Evolutionary conservation across 2,888 invertebrate genomes (phyloP).

Genomic region (Agrochola lota): DNA sequence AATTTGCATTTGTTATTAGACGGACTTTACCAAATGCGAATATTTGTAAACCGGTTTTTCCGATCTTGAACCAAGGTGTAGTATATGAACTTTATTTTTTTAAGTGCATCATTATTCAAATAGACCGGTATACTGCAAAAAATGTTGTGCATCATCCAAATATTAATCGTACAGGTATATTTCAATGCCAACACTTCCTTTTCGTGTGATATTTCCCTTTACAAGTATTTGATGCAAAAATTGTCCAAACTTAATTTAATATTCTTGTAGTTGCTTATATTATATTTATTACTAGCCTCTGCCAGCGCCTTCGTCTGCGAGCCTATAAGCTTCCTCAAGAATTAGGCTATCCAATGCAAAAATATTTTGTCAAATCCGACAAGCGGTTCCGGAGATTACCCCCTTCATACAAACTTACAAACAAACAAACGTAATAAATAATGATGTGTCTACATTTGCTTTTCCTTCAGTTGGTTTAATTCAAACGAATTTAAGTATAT

Average conservation of each 20-base stretch:
- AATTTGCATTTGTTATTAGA: conserved; percentile 15
- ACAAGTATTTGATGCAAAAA: not conserved
- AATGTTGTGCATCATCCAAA: too few species aligned
- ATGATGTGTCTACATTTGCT: too few species aligned
- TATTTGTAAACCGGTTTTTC: conserved; percentile 7
- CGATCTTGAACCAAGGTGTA: not conserved
- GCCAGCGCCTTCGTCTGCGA: too few species aligned
- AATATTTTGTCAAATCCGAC: too few species aligned
- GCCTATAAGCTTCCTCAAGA: too few species aligned
- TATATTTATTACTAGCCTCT: too few species aligned
- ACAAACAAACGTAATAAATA: too few species aligned
- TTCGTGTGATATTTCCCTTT: not conserved
- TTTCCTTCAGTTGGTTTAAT: too few species aligned
- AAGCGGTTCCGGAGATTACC: too few species aligned
- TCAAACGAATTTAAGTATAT: too few species aligned
- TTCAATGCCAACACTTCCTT: not conserved
- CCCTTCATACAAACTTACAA: too few species aligned
- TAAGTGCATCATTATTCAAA: not conserved
- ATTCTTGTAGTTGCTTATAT: not conserved
- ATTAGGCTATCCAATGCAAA: too few species aligned
- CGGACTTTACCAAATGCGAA: conserved; percentile 11
- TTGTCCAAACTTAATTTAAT: not conserved
- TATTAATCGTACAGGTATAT: not conserved
- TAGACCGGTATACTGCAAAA: not conserved
- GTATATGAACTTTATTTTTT: not conserved